Conservation (phyloP, 2,888 invertebrate species). For the Chironomus tentans region DNA sequence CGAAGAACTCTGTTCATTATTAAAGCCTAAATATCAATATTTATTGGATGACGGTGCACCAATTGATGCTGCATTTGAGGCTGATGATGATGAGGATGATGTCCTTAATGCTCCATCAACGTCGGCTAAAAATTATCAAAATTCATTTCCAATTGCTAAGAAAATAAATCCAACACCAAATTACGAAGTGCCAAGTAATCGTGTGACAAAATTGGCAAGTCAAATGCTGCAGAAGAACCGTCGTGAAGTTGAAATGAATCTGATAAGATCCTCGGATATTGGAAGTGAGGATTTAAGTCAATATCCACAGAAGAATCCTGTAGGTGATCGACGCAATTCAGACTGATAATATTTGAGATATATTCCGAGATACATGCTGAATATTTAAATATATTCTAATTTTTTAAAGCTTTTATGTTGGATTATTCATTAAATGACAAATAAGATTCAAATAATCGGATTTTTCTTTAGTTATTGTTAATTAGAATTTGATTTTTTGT, state of each 20-base stretch:
- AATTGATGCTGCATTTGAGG: conserved; percentile 42
- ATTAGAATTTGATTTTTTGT: too few relatives aligned
- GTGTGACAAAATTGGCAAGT: conserved; percentile 29
- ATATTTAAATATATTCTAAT: too few relatives aligned
- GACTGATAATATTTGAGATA: background rate
- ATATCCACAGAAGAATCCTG: background rate
- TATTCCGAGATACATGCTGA: too few relatives aligned
- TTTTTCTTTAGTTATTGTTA: too few relatives aligned
- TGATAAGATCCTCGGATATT: conserved; percentile 11
- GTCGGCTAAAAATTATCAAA: background rate
- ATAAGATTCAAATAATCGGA: too few relatives aligned
- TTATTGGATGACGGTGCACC: conserved; percentile 29
- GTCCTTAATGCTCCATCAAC: background rate
- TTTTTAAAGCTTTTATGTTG: too few relatives aligned
- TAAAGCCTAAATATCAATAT: conserved; percentile 32
- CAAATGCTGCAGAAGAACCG: conserved; percentile 35
- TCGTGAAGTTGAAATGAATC: conserved; percentile 40
- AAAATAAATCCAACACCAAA: conserved; percentile 14
- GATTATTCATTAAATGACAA: too few relatives aligned
- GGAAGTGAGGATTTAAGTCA: background rate
- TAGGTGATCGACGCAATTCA: conserved; percentile 12
- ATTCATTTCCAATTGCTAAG: background rate
- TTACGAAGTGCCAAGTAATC: conserved; percentile 40
- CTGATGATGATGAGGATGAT: conserved; percentile 35
- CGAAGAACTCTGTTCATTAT: conserved; percentile 41